Evolutionary conservation across 1,140 invertebrate genomes (phyloP).

Genomic region (Brachionus angularis): DNA sequence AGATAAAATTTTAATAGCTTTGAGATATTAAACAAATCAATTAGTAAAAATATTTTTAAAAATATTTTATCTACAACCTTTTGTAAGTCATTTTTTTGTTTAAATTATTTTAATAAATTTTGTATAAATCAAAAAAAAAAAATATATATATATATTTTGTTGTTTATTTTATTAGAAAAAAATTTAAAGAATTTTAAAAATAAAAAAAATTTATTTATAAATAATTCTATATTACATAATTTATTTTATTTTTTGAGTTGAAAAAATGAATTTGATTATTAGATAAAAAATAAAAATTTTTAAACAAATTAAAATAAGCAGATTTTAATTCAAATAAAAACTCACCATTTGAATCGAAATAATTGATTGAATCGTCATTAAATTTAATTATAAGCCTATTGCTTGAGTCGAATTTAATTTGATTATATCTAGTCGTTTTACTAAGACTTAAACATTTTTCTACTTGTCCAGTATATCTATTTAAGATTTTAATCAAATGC

Average conservation of each 20-base stretch:
- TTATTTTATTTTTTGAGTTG: neutral
- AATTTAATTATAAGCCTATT: slow-evolving; percentile 7
- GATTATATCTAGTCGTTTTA: neutral
- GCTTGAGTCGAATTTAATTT: slow-evolving; percentile 15
- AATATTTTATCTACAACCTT: too few relatives aligned
- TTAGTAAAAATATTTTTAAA: too few relatives aligned
- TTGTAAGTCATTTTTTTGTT: too few relatives aligned
- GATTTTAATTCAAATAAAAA: slow-evolving; percentile 18
- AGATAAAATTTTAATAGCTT: too few relatives aligned
- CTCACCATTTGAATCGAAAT: slow-evolving; percentile 2
- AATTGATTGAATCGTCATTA: neutral
- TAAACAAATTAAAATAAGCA: neutral
- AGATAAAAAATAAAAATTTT: slow-evolving; percentile 11
- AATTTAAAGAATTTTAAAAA: neutral
- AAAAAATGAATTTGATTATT: slow-evolving; percentile 11
- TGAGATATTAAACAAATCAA: too few relatives aligned
- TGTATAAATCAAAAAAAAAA: too few relatives aligned
- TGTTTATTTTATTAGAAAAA: too few relatives aligned
- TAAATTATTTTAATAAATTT: too few relatives aligned
- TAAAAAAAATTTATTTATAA: neutral
- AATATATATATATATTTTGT: too few relatives aligned
- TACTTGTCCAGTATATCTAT: neutral
- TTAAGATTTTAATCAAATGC: slow-evolving; percentile 22
- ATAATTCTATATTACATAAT: slow-evolving; percentile 5
- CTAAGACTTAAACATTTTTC: neutral